phyloP scores from a whole-genome alignment of 2,888 invertebrate genomes.

The Dynastes maya region DNA sequence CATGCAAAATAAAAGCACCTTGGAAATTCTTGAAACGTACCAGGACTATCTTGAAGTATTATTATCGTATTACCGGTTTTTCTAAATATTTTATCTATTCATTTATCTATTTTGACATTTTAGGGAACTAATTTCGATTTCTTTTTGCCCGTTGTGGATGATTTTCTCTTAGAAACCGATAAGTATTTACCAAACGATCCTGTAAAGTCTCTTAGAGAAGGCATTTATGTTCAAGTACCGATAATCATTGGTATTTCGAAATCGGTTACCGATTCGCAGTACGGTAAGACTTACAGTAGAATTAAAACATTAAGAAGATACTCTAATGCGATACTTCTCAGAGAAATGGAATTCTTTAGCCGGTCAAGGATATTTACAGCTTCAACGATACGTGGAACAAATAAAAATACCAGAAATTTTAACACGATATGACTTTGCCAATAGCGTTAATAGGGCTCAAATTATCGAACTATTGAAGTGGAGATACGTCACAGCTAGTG shows the following conservation, averaged over 20 bases:
- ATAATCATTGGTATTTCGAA: constrained; percentile 80
- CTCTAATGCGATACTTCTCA: constrained; percentile 62
- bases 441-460: constrained; percentile 59
- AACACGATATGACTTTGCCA: constrained; percentile 67
- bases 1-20: constrained; percentile 75
- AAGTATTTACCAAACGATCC: constrained; percentile 77
- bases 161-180: constrained; percentile 75
- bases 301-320: background rate
- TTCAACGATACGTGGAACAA: constrained; percentile 75
- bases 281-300: constrained; percentile 56
- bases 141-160: constrained; percentile 78
- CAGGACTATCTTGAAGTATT: constrained; percentile 72
- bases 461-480: constrained; percentile 73
- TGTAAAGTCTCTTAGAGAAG: constrained; percentile 71
- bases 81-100: background rate
- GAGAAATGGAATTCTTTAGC: constrained; percentile 76
- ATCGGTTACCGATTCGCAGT: constrained; percentile 67
- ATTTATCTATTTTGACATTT: constrained; percentile 56
- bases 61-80: background rate
- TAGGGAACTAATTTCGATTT: constrained; percentile 75
- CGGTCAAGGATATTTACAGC: constrained; percentile 72
- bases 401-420: constrained; percentile 76
- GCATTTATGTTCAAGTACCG: constrained; percentile 76
- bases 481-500: constrained; percentile 72
- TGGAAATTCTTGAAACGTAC: constrained; percentile 76